Evolutionary conservation across 2,888 invertebrate species (phyloP).

Genomic region (Drosophila paranaensis): DNA sequence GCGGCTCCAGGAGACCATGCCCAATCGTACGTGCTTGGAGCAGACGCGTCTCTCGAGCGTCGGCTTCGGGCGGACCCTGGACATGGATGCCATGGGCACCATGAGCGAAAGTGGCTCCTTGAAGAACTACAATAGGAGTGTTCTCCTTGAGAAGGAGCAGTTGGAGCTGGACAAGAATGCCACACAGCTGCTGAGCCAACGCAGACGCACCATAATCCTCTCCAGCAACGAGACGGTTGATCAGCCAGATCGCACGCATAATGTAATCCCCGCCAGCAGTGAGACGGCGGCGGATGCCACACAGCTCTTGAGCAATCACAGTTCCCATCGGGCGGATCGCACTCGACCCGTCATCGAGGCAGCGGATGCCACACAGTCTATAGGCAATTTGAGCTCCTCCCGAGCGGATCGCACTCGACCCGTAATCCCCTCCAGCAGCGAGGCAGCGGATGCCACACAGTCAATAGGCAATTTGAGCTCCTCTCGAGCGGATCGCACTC

Average conservation of each 20-base stretch:
- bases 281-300: slow-evolving; percentile 24
- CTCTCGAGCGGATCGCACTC: slow-evolving; percentile 18
- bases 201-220: slow-evolving; percentile 18
- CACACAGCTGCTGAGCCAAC: slow-evolving; percentile 3
- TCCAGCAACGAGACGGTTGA: slow-evolving; percentile 16
- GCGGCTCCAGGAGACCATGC: slow-evolving; percentile 8
- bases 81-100: slow-evolving; percentile 28
- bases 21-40: slow-evolving; percentile 41
- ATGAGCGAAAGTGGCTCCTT: background rate
- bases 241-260: slow-evolving; percentile 16
- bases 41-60: slow-evolving; percentile 42
- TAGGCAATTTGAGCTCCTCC: background rate
- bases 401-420: slow-evolving; percentile 16
- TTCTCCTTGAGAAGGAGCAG: background rate
- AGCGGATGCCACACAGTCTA: slow-evolving; percentile 9
- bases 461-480: background rate
- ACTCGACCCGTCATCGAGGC: slow-evolving; percentile 18
- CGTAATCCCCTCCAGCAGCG: slow-evolving; percentile 7
- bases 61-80: slow-evolving; percentile 58
- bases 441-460: slow-evolving; percentile 29
- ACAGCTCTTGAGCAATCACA: slow-evolving; percentile 15
- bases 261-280: slow-evolving; percentile 2
- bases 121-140: slow-evolving; percentile 7
- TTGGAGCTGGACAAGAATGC: background rate
- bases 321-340: slow-evolving; percentile 3